Evolutionary conservation across 2,888 invertebrate species (phyloP).

Genomic region (Apamea monoglypha): DNA sequence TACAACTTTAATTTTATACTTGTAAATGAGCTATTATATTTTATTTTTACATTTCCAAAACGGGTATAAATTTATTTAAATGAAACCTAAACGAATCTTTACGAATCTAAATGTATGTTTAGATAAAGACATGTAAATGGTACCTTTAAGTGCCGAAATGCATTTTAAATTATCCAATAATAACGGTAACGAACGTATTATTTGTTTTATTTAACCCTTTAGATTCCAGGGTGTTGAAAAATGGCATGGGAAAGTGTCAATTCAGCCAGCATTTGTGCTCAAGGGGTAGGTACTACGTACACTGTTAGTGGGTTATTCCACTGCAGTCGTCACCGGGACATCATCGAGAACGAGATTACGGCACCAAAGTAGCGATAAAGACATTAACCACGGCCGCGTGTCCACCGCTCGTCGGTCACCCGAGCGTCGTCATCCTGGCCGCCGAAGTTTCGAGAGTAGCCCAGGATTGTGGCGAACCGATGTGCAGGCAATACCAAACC

Average conservation of each 20-base stretch:
- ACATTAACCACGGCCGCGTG: background rate
- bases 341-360: too few species aligned
- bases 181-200: slow-evolving; percentile 71
- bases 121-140: slow-evolving; percentile 80
- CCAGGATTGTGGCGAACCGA: too few species aligned
- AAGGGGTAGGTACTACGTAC: background rate
- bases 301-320: background rate
- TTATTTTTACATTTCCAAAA: slow-evolving; percentile 65
- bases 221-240: background rate
- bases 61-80: slow-evolving; percentile 73
- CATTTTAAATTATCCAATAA: slow-evolving; percentile 87
- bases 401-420: background rate
- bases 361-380: too few species aligned
- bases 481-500: too few species aligned
- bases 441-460: background rate
- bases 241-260: background rate
- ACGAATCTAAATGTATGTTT: slow-evolving; percentile 81
- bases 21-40: slow-evolving; percentile 49
- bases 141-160: slow-evolving; percentile 79
- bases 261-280: background rate
- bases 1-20: slow-evolving; percentile 28
- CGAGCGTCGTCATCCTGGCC: background rate
- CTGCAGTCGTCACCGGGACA: too few species aligned
- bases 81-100: slow-evolving; percentile 70
- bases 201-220: slow-evolving; percentile 71